Percentiles rank a stretch among this genome's conserved stretches.
These are phyloP conservation scores for Megalops cyprinoides DNA, from an alignment of 2,797 vertebrate species.

Conservation along the genomic window DNA sequence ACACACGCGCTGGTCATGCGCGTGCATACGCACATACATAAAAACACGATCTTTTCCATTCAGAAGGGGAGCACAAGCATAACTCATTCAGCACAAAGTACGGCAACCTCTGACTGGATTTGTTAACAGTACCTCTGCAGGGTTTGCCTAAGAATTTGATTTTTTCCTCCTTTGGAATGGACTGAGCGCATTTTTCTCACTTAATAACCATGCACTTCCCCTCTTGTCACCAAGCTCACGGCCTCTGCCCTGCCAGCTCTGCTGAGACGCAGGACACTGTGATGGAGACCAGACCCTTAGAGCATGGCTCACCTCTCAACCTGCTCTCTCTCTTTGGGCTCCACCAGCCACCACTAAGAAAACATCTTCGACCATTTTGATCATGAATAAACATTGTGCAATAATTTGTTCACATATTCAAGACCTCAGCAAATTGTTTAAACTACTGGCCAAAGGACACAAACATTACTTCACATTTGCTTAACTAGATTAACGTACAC, in stretches of 20 bases:
- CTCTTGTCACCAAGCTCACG: neutral
- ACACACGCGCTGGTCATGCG: neutral
- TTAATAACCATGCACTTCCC: neutral
- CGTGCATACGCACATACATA: neutral
- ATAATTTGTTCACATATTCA: neutral
- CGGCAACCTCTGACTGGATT: neutral
- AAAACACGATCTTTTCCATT: neutral
- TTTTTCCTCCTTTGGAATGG: neutral
- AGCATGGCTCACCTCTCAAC: neutral
- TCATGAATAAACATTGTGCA: neutral
- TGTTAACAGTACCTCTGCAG: neutral
- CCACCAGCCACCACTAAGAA: slow-evolving; percentile 32
- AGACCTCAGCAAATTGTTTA: neutral
- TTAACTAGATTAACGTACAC: too few relatives aligned
- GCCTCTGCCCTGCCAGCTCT: neutral
- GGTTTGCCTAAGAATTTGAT: neutral
- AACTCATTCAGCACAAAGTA: neutral
- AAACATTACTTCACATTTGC: too few relatives aligned
- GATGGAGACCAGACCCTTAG: neutral
- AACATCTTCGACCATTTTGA: neutral
- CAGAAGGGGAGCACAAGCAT: neutral
- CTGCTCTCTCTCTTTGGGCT: slow-evolving; percentile 32
- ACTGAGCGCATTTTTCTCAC: neutral
- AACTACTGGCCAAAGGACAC: too few relatives aligned
- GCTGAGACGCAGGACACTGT: neutral